Base-by-base conservation (phyloP, 1,140 invertebrate genomes). In the Tyrophagus putrescentiae region DNA sequence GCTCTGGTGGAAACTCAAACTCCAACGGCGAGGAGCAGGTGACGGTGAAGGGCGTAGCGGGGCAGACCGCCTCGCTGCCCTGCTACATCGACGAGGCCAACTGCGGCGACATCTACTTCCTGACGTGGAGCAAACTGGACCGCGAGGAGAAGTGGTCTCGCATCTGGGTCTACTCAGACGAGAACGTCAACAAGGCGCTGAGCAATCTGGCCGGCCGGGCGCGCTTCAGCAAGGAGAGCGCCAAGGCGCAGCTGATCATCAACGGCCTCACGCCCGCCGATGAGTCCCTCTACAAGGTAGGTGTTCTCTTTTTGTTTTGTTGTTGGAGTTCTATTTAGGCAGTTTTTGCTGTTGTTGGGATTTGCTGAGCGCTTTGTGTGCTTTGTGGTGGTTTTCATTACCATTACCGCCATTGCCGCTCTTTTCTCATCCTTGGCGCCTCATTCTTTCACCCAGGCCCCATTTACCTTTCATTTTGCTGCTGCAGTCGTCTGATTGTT, bases 91-190 rank as follows among this genome's bases (percentile, higher is more conserved):
- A 68, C 34, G 59, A 58, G n/a, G 63, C 45, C 0, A 61, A 60
- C 4, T 68, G 67, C 42, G 67, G 67, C 23, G 67, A 67, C 31
- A 65, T 68, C 4, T 68, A 66, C 44, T 66, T 68, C 62, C 65
- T 68, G 31, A 68, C 67, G 28, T 68, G 67, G 67, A 68, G 62
- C 16, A 67, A 67, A 56, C 63, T 63, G 27, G 59, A 65, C 1
- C 57, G 60, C 11, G 62, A 59, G 23, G 63, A 66, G 39, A 61
- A 62, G n/a, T 68, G 67, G 67, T 65, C 64, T 36, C 53, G 67
- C 9, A 54, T 68, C 1, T 68, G 65, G 39, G 29, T 68, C 5
- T 68, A 61, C 59, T 67, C 65, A 23, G 67, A 66, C 33, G 60
- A 62, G 23, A 63, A 39, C 13, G 64, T 66, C 9, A 58, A 64